Conservation (phyloP, 2,888 invertebrate genomes). For the Thumatha senex region DNA sequence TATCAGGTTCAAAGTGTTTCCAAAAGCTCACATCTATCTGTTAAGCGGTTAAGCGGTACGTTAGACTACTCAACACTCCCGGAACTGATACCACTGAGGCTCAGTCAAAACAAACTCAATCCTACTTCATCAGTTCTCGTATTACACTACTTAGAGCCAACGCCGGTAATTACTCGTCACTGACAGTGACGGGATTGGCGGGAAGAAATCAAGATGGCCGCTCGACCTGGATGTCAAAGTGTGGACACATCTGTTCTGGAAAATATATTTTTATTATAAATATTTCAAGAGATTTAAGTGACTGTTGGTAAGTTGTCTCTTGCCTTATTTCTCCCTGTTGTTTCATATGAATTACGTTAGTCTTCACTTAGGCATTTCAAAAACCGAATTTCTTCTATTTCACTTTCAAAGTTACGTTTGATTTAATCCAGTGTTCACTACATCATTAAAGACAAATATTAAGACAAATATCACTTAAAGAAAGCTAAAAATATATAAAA, state of each 20-base stretch:
- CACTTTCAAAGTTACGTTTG: too few species aligned
- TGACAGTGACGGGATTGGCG: constrained; percentile 26
- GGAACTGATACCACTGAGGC: constrained; percentile 20
- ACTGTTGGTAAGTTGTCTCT: not conserved
- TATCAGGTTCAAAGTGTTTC: not conserved
- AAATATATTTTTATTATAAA: not conserved
- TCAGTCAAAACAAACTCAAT: constrained; percentile 34
- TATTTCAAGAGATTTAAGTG: not conserved
- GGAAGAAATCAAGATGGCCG: constrained; percentile 28
- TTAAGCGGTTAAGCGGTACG: too few species aligned
- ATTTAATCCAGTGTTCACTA: too few species aligned
- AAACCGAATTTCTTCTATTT: not conserved
- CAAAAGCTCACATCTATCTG: not conserved
- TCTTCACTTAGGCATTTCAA: not conserved
- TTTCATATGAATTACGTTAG: not conserved
- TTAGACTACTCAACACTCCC: constrained; percentile 8
- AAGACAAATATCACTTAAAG: too few species aligned
- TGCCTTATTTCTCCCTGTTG: not conserved
- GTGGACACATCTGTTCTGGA: constrained; percentile 12
- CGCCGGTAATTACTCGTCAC: constrained; percentile 35
- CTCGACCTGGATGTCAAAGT: constrained; percentile 16
- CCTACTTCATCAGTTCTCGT: constrained; percentile 28
- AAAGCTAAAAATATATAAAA: too few species aligned
- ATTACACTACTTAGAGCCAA: constrained; percentile 29
- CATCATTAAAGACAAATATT: too few species aligned